Conservation (phyloP, 2,113 vertebrate genomes). For the Oenanthe melanoleuca region DNA sequence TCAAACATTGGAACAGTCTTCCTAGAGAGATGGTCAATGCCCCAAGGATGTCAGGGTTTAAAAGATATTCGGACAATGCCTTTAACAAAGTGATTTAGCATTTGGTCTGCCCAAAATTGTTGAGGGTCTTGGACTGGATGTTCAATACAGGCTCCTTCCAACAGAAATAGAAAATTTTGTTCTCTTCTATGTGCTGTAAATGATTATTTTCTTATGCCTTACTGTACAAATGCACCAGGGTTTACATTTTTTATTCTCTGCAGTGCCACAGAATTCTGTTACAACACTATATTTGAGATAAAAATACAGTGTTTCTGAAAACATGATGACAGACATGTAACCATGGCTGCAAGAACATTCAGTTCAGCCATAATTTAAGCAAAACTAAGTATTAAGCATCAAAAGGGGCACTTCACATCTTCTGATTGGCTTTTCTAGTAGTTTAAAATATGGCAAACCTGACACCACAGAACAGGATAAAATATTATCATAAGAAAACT, state of each 20-base stretch:
- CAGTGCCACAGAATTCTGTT: neutral
- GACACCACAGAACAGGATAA: neutral
- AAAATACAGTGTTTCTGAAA: constrained; percentile 13
- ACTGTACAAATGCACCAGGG: neutral
- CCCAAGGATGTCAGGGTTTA: neutral
- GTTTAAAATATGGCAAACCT: neutral
- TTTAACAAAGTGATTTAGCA: neutral
- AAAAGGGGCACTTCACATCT: neutral
- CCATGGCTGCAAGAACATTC: neutral
- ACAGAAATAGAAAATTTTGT: neutral
- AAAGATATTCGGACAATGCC: neutral
- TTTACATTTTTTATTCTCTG: neutral
- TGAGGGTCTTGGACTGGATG: neutral
- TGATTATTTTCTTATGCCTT: neutral
- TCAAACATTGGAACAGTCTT: neutral
- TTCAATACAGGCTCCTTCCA: neutral
- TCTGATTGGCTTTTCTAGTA: neutral
- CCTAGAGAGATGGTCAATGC: accelerated
- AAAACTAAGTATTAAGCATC: neutral
- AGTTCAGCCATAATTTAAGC: neutral
- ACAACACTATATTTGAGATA: neutral
- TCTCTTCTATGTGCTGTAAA: neutral
- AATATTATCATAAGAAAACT: constrained; percentile 3
- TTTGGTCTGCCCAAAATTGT: neutral
- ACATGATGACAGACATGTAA: constrained; percentile 9